A percentile compares a stretch with the other conserved stretches of the same genome.
These are phyloP conservation scores for Escarpia spicata DNA, from an alignment of 2,888 invertebrate genomes.

Conservation along the genomic window DNA sequence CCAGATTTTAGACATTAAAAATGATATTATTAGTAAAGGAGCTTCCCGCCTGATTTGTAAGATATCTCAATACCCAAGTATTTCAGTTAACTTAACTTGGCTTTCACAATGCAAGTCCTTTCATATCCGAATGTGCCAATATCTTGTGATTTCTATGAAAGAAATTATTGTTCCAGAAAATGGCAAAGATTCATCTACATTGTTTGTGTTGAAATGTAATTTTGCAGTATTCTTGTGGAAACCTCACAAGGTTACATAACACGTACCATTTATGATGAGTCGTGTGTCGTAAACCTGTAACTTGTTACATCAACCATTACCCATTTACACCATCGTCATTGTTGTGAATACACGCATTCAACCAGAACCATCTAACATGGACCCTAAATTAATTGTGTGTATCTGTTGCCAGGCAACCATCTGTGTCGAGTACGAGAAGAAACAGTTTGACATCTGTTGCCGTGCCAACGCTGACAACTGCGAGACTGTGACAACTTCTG, in stretches of 20 bases:
- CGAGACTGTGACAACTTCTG: neutral
- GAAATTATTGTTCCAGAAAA: neutral
- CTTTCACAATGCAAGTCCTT: neutral
- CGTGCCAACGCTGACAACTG: neutral
- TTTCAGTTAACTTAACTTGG: neutral
- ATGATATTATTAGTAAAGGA: no score
- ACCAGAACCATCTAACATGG: no score
- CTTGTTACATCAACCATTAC: no score
- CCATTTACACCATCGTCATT: no score
- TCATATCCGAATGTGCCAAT: neutral
- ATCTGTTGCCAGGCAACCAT: neutral
- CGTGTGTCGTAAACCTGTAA: no score
- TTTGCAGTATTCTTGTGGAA: neutral
- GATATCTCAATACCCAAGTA: no score
- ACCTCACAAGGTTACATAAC: neutral
- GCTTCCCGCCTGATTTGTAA: no score
- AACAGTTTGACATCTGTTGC: neutral
- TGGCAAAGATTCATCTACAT: neutral
- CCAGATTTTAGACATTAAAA: no score
- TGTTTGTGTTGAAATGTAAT: neutral
- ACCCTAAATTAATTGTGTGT: neutral
- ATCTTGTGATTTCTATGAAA: neutral
- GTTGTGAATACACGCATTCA: no score
- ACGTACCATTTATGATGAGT: no score
- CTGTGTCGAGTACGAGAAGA: neutral